Evolutionary conservation across 2,113 vertebrate genomes (phyloP).

Genomic region (Antidorcas marsupialis): DNA sequence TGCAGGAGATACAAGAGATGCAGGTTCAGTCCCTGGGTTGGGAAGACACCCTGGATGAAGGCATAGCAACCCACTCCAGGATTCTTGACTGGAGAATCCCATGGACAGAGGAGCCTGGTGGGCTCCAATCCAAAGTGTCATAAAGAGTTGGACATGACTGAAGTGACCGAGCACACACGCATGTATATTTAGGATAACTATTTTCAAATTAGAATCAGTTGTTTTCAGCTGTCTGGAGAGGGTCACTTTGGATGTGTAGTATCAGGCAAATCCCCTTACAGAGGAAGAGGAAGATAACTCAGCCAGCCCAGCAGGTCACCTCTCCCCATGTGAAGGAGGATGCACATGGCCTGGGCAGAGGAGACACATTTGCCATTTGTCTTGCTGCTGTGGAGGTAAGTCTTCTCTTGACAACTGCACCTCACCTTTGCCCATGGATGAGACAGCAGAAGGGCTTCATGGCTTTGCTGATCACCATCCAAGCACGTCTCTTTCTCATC

Average conservation of each 20-base stretch:
- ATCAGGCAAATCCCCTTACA: not conserved
- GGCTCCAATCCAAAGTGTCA: not conserved
- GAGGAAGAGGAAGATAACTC: not conserved
- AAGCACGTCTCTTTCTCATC: not conserved
- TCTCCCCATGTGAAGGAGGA: not conserved
- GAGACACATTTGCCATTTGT: not conserved
- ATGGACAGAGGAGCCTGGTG: not conserved
- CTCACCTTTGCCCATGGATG: not conserved
- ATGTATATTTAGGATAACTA: not conserved
- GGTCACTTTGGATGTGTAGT: not conserved
- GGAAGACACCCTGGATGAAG: not conserved
- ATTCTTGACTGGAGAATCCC: not conserved
- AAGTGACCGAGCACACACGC: accelerated
- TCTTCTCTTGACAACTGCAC: not conserved
- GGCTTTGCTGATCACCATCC: not conserved
- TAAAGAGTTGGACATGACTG: not conserved
- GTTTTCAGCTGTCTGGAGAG: not conserved
- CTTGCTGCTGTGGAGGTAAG: not conserved
- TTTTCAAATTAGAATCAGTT: not conserved
- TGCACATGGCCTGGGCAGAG: not conserved
- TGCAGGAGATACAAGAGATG: not conserved
- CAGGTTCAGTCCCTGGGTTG: not conserved
- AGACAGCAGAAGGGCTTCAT: not conserved
- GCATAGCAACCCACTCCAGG: not conserved
- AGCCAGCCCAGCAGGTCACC: not conserved